Percentiles rank a stretch among this genome's conserved stretches.
Evolutionary conservation across 2,888 invertebrate genomes (phyloP).

Genomic region (Biston betularia): DNA sequence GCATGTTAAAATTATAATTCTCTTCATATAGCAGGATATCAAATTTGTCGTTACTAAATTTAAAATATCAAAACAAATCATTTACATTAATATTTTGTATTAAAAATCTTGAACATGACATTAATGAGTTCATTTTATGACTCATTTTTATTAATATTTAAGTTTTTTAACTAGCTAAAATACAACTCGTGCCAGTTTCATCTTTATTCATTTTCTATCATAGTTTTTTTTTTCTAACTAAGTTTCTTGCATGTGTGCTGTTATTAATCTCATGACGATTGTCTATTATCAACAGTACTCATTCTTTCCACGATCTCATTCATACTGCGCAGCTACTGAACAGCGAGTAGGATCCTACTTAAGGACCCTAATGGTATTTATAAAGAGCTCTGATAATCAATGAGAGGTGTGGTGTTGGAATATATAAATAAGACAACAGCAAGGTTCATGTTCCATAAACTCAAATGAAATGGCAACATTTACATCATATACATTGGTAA

Average conservation of each 20-base stretch:
- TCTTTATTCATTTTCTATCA: not conserved
- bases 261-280: slow-evolving; percentile 51
- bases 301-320: slow-evolving; percentile 80
- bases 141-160: too few relatives aligned
- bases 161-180: too few relatives aligned
- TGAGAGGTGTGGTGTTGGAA: not conserved
- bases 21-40: too few relatives aligned
- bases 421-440: not conserved
- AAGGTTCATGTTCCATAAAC: too few relatives aligned
- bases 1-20: too few relatives aligned
- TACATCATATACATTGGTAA: too few relatives aligned
- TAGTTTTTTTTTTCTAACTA: not conserved
- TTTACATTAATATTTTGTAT: too few relatives aligned
- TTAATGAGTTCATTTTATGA: too few relatives aligned
- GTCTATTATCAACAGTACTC: slow-evolving; percentile 75
- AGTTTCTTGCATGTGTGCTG: slow-evolving; percentile 39
- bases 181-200: not conserved
- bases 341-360: slow-evolving; percentile 82
- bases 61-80: too few relatives aligned
- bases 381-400: not conserved
- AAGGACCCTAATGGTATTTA: slow-evolving; percentile 83
- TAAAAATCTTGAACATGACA: too few relatives aligned
- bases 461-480: too few relatives aligned
- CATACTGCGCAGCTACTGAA: slow-evolving; percentile 81
- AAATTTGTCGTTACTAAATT: too few relatives aligned